Percentiles rank a stretch among this genome's conserved stretches.
phyloP scores from a whole-genome alignment of 2,888 invertebrate genomes.

The Pardosa pseudoannulata region DNA sequence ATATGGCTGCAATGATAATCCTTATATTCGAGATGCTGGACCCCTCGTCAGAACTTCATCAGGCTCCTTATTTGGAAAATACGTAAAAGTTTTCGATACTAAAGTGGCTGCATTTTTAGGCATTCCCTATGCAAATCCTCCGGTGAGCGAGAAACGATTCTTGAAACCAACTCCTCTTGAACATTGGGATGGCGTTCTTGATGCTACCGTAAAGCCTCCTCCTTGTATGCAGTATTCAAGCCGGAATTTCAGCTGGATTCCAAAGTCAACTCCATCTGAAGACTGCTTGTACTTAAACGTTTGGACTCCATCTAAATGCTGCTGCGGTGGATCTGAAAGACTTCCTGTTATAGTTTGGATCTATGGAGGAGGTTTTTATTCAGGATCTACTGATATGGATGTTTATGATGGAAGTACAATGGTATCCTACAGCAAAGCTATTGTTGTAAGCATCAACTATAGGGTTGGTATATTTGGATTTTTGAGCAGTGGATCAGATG shows the following conservation, averaged over 20 bases:
- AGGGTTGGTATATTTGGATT: constrained; percentile 79
- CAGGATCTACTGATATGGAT: constrained; percentile 74
- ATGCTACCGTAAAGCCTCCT: constrained; percentile 32
- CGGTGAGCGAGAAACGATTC: constrained; percentile 49
- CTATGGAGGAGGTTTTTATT: constrained; percentile 76
- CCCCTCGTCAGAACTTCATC: constrained; percentile 86
- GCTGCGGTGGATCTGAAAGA: not conserved
- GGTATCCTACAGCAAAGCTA: constrained; percentile 79
- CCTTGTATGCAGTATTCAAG: constrained; percentile 60
- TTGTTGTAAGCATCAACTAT: constrained; percentile 81
- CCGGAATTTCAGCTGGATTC: constrained; percentile 27
- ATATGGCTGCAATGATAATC: constrained; percentile 15
- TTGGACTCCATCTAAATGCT: constrained; percentile 82
- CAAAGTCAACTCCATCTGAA: constrained; percentile 79
- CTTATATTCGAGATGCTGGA: constrained; percentile 75
- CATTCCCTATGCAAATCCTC: constrained; percentile 69
- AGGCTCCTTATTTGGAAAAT: constrained; percentile 83
- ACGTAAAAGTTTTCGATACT: constrained; percentile 51
- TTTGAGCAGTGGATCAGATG: constrained; percentile 74
- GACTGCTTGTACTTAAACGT: constrained; percentile 91
- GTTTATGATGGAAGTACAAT: constrained; percentile 80
- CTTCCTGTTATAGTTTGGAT: constrained; percentile 85
- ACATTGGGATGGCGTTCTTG: constrained; percentile 49
- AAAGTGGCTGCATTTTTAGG: constrained; percentile 65
- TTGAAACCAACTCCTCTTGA: constrained; percentile 32